Evolutionary conservation across 2,888 invertebrate genomes (phyloP).

Genomic region (Eupithecia subumbrata): DNA sequence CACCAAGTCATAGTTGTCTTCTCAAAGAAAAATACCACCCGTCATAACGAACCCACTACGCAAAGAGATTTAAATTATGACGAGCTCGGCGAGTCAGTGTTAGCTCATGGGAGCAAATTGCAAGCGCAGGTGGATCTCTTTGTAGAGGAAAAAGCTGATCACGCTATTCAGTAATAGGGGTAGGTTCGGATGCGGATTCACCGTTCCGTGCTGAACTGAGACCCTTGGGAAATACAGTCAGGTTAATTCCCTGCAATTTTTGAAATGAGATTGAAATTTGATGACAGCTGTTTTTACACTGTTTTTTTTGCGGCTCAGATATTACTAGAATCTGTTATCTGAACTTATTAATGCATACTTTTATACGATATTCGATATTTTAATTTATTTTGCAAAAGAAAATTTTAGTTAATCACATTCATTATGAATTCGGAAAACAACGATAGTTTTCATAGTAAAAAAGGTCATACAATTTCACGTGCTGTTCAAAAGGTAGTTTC

Average conservation of each 20-base stretch:
- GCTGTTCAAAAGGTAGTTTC: background rate
- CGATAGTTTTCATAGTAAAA: background rate
- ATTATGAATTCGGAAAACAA: background rate
- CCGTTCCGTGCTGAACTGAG: constrained; percentile 23
- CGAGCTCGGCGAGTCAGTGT: constrained; percentile 39
- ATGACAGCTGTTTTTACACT: background rate
- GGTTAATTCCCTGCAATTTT: constrained; percentile 20
- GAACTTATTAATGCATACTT: background rate
- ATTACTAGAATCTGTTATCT: background rate
- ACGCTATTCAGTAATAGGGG: constrained; percentile 19
- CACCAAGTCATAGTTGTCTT: background rate
- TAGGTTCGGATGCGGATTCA: constrained; percentile 21
- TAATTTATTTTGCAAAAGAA: background rate
- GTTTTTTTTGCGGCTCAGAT: background rate
- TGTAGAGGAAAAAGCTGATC: constrained; percentile 53
- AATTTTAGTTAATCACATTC: background rate
- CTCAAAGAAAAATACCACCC: background rate
- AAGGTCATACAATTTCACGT: background rate
- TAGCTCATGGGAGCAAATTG: constrained; percentile 55
- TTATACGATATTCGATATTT: background rate
- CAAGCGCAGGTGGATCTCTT: constrained; percentile 53
- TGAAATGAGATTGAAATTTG: constrained; percentile 20
- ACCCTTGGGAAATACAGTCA: constrained; percentile 32
- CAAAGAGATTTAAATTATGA: constrained; percentile 39
- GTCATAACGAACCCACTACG: constrained; percentile 16